A percentile compares a stretch with the other conserved stretches of the same genome.
These are phyloP conservation scores for Batillaria attramentaria DNA, from an alignment of 1,140 invertebrate species.

Conservation along the genomic window DNA sequence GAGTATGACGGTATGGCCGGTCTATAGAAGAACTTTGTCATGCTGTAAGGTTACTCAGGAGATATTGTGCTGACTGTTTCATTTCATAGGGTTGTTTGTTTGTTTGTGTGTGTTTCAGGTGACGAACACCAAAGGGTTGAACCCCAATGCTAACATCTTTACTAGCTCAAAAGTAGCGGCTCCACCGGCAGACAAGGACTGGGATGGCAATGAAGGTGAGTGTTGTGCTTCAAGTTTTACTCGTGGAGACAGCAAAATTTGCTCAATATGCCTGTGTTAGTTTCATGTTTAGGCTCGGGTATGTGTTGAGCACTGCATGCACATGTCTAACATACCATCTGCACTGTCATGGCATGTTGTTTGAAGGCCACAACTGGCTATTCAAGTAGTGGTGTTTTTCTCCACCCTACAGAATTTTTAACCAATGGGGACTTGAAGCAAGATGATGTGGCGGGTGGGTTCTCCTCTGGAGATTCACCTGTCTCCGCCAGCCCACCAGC, in stretches of 20 bases:
- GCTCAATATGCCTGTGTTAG: too few species aligned
- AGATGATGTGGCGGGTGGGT: constrained; percentile 24
- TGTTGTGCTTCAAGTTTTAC: not conserved
- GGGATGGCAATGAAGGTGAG: constrained; percentile 20
- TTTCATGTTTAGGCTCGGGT: not conserved
- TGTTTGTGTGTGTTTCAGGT: constrained; percentile 51
- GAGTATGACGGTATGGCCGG: too few species aligned
- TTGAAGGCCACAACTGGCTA: too few species aligned
- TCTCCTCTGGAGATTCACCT: constrained; percentile 34
- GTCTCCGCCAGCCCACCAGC: constrained; percentile 30
- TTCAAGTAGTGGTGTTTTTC: too few species aligned
- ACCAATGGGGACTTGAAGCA: constrained; percentile 37
- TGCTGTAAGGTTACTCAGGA: not conserved
- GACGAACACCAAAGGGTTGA: constrained; percentile 63
- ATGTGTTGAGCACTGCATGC: not conserved
- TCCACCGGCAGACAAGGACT: constrained; percentile 29
- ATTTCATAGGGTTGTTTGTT: not conserved
- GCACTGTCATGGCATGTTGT: too few species aligned
- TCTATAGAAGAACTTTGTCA: not conserved
- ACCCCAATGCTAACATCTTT: constrained; percentile 68
- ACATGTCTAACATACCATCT: too few species aligned
- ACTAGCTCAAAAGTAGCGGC: constrained; percentile 48
- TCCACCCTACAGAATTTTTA: constrained; percentile 32
- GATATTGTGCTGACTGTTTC: too few species aligned
- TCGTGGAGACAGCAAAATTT: too few species aligned